phyloP scores from a whole-genome alignment of 2,113 vertebrate species.

The Myotis yumanensis region DNA sequence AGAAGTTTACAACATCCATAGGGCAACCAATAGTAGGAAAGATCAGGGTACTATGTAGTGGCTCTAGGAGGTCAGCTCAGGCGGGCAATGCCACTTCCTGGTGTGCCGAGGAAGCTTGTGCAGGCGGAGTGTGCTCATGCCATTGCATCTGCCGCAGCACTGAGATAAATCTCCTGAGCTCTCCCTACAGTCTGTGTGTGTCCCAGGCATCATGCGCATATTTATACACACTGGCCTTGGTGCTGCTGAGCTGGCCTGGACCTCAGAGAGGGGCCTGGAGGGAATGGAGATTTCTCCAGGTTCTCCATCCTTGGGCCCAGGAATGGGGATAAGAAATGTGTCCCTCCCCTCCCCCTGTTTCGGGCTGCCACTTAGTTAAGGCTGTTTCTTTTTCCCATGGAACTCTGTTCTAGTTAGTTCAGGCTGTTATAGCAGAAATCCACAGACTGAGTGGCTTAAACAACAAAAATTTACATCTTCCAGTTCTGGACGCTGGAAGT shows the following conservation, averaged over 20 bases:
- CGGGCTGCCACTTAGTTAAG: neutral
- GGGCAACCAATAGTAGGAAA: too few relatives aligned
- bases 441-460: neutral
- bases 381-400: neutral
- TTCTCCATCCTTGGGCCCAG: neutral
- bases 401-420: neutral
- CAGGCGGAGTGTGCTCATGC: too few relatives aligned
- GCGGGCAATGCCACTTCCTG: too few relatives aligned
- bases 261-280: neutral
- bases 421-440: neutral
- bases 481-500: neutral
- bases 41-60: too few relatives aligned
- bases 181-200: neutral
- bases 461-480: neutral
- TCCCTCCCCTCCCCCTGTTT: neutral
- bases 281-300: neutral
- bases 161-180: too few relatives aligned
- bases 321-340: neutral
- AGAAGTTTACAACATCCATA: too few relatives aligned
- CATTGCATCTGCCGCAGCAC: too few relatives aligned
- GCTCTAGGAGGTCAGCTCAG: too few relatives aligned
- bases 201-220: accelerated
- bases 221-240: neutral
- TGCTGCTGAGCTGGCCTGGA: neutral
- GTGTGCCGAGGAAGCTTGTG: too few relatives aligned